Evolutionary conservation across 2,113 vertebrate species (phyloP), one percentile per base, ranked within the genome.

Genomic region (Solea senegalensis): DNA sequence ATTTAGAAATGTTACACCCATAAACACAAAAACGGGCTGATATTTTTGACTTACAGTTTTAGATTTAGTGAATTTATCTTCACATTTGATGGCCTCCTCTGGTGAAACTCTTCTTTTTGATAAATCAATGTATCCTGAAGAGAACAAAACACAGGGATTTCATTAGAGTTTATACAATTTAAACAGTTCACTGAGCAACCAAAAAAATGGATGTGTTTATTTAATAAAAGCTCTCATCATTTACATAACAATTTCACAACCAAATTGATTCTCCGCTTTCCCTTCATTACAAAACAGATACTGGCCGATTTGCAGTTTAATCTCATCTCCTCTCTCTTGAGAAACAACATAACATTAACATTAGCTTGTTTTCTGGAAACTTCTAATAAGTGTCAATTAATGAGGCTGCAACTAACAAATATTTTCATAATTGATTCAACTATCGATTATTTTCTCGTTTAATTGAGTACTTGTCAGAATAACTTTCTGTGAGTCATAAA

Each of bases 41-140:
- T 43, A 2, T 3, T 5, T 10, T 4, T 1, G 4, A 92, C 97
- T 96, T 92, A 98, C 97, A 80, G 97, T 99, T 95, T 99, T 99
- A 12, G 97, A 98, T 92, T 99, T 99, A 87, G 97, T 99, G 88
- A 98, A 99, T 90, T 99, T 99, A 83, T 99, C 97, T 93, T 99
- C 97, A 90, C 97, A 99, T 93, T 99, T 99, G 85, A 99, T 95
- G 75, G 97, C 97, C 86, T 99, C 97, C 78, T 99, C 97, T 84
- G 96, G 97, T 63, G 97, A 99, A 89, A 99, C 97, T 95, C 97
- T 96, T 95, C 97, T 95, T 94, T 99, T 99, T 62, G 97, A 99
- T 86, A 99, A 93, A 88, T 99, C 97, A 49, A 99, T 99, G 80
- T 99, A 99, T 78, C 97, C 97, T 99, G 11, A 6, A 58, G 54